phyloP scores from a whole-genome alignment of 2,113 vertebrate species.

The Etia nguti region DNA sequence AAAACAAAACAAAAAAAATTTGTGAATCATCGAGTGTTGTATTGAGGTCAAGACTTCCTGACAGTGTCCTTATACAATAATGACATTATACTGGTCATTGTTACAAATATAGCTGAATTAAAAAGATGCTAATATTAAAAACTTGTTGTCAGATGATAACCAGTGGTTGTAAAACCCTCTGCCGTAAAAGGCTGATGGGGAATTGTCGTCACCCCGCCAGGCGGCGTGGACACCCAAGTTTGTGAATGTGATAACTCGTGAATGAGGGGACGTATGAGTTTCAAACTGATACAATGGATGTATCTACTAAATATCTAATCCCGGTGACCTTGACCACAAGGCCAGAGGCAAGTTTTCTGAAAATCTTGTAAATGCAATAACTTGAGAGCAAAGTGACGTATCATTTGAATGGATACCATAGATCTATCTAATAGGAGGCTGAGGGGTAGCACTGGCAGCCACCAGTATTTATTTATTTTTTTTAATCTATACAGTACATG shows the following conservation, averaged over 20 bases:
- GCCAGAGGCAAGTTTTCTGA: background rate
- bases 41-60: background rate
- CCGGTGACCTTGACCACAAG: background rate
- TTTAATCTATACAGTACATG: fast-evolving
- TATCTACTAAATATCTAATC: background rate
- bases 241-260: background rate
- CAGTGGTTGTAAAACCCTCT: background rate
- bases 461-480: background rate
- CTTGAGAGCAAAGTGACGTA: background rate
- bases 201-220: background rate
- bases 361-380: background rate
- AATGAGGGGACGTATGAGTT: background rate
- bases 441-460: background rate
- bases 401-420: background rate
- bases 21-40: background rate
- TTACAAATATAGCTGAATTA: background rate
- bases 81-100: background rate
- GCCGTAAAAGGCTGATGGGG: background rate
- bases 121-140: background rate
- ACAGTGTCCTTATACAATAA: background rate
- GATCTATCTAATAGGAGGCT: background rate
- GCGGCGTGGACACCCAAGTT: fast-evolving
- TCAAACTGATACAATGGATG: background rate
- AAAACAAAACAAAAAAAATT: too few relatives aligned
- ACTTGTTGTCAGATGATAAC: background rate